These are phyloP conservation scores for Coenonympha glycerion DNA, from an alignment of 2,888 invertebrate genomes.

Conservation along the genomic window DNA sequence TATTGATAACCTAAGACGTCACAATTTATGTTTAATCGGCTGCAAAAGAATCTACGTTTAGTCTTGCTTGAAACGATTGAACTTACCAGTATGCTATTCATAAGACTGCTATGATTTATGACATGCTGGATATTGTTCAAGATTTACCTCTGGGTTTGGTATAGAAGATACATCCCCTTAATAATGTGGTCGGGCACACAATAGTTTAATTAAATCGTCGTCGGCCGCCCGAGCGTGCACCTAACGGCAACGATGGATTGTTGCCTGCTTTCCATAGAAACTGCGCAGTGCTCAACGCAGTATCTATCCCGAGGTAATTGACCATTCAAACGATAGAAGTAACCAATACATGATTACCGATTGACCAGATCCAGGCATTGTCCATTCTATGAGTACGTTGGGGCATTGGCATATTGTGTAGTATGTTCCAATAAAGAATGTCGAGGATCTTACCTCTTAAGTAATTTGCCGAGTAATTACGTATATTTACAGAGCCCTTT, in stretches of 20 bases:
- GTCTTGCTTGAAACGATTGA: no score
- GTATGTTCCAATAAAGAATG: no score
- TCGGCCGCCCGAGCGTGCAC: conserved; percentile 60
- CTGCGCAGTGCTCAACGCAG: conserved; percentile 28
- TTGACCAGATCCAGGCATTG: background rate
- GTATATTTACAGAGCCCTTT: no score
- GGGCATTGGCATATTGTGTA: no score
- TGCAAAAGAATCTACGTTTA: no score
- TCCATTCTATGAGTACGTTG: no score
- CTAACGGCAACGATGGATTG: conserved; percentile 41
- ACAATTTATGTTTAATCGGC: background rate
- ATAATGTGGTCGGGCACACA: conserved; percentile 62
- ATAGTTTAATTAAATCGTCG: conserved; percentile 75
- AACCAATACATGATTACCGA: conserved; percentile 14
- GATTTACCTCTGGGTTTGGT: background rate
- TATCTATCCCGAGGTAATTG: conserved; percentile 28
- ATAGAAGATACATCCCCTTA: conserved; percentile 17
- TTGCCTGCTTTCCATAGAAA: conserved; percentile 34
- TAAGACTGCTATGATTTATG: no score
- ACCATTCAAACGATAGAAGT: conserved; percentile 24
- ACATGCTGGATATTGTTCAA: no score
- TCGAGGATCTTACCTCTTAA: no score
- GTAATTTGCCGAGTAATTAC: no score
- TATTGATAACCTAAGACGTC: no score
- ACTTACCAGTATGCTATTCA: no score